Conservation (phyloP, 2,888 invertebrate species). For the Perizoma flavofasciatum region DNA sequence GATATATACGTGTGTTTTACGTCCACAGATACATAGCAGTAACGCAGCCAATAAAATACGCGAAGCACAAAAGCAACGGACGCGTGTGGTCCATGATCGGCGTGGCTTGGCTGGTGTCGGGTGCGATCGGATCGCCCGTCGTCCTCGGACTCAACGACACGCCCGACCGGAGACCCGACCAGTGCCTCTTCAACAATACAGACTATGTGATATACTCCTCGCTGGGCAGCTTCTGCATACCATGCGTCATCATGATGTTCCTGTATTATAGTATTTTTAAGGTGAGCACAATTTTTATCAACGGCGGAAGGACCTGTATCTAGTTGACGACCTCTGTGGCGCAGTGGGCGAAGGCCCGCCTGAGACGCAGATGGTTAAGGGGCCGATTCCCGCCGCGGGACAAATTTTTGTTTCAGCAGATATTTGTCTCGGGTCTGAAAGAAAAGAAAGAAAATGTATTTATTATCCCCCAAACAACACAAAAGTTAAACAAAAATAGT, state of each 20-base stretch:
- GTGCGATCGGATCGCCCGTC: slow-evolving; percentile 97
- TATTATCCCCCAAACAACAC: no score
- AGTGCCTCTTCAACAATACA: slow-evolving; percentile 98
- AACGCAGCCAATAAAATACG: slow-evolving; percentile 99
- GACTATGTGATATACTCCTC: slow-evolving; percentile 99
- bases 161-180: slow-evolving; percentile 90
- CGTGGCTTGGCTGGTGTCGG: slow-evolving; percentile 96
- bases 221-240: slow-evolving; percentile 98
- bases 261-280: slow-evolving; percentile 98
- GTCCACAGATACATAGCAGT: slow-evolving; percentile 97
- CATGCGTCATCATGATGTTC: slow-evolving; percentile 98
- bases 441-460: no score
- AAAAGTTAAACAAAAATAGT: no score
- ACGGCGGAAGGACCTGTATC: no score
- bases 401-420: no score
- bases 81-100: slow-evolving; percentile 97
- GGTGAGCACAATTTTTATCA: slow-evolving; percentile 81
- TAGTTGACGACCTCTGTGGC: no score
- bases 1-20: no score
- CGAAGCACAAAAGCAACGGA: slow-evolving; percentile 98
- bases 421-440: no score
- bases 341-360: no score
- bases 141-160: slow-evolving; percentile 98
- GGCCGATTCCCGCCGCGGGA: no score
- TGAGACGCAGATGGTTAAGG: no score